Evolutionary conservation across 1,140 invertebrate species (phyloP).

Genomic region (Neodiprion virginianus): DNA sequence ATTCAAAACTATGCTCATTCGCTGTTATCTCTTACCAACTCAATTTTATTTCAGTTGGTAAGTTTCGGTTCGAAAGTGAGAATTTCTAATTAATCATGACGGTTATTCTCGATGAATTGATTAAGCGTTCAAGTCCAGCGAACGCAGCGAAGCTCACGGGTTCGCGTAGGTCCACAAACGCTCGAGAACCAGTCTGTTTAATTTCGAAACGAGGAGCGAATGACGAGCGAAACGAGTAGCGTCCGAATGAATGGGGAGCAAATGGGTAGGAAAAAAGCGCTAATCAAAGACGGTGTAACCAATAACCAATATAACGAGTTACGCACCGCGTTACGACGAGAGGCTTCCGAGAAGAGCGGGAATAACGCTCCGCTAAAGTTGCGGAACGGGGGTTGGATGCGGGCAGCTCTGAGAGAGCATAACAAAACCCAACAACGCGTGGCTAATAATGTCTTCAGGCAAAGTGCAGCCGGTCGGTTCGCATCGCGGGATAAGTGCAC

Average conservation of each 20-base stretch:
- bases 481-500: background rate
- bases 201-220: too few relatives aligned
- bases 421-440: conserved; percentile 27
- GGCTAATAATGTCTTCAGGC: conserved; percentile 39
- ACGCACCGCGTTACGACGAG: conserved; percentile 27
- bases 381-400: conserved; percentile 17
- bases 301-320: conserved; percentile 18
- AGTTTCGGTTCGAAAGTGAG: too few relatives aligned
- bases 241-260: background rate
- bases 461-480: background rate
- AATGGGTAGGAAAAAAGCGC: background rate
- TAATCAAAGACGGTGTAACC: background rate
- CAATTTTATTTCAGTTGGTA: too few relatives aligned
- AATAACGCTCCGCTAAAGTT: background rate
- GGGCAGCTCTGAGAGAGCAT: conserved; percentile 30
- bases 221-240: background rate
- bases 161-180: too few relatives aligned
- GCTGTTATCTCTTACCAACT: too few relatives aligned
- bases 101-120: too few relatives aligned
- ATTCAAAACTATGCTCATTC: too few relatives aligned
- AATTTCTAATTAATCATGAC: too few relatives aligned
- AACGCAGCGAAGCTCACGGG: too few relatives aligned
- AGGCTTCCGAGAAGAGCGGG: conserved; percentile 10
- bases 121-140: too few relatives aligned
- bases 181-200: too few relatives aligned